phyloP scores from a whole-genome alignment of 2,113 vertebrate species.

The Apodemus sylvaticus region DNA sequence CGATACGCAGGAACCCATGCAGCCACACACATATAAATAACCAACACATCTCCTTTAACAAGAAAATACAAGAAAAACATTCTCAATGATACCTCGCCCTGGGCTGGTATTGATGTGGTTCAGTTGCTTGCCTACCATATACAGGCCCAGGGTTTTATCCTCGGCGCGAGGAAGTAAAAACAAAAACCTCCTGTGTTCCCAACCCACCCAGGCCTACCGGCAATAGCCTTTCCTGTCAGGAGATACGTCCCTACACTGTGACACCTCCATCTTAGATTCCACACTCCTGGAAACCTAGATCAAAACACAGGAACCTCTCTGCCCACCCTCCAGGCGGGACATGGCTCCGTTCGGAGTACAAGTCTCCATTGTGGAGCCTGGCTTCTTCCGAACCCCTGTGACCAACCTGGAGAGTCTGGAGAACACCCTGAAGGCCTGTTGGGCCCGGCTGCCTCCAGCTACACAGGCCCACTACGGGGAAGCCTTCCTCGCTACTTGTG shows the following conservation, averaged over 20 bases:
- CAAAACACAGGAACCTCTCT: slow-evolving; percentile 17
- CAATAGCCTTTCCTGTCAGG: not conserved
- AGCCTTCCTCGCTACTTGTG: slow-evolving; percentile 91
- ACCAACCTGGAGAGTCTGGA: slow-evolving; percentile 89
- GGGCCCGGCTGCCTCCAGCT: slow-evolving; percentile 89
- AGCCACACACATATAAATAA: not conserved
- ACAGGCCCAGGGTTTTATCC: not conserved
- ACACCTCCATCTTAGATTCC: not conserved
- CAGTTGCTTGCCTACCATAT: not conserved
- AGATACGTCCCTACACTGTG: slow-evolving; percentile 44
- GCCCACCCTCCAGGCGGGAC: slow-evolving; percentile 88
- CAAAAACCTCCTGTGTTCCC: not conserved
- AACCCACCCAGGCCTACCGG: not conserved
- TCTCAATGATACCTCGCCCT: not conserved
- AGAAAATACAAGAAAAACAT: not conserved
- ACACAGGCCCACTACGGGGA: slow-evolving; percentile 92
- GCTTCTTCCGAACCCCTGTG: slow-evolving; percentile 93
- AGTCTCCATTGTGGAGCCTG: slow-evolving; percentile 95
- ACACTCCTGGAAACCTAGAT: not conserved
- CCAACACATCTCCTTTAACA: not conserved
- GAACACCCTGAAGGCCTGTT: slow-evolving; percentile 87
- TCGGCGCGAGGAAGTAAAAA: not conserved
- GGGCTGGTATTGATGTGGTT: not conserved
- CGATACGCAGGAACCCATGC: too few relatives aligned
- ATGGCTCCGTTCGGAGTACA: slow-evolving; percentile 91